Evolutionary conservation across 1,140 invertebrate genomes (phyloP).

Genomic region (Tetragnatha versicolor): DNA sequence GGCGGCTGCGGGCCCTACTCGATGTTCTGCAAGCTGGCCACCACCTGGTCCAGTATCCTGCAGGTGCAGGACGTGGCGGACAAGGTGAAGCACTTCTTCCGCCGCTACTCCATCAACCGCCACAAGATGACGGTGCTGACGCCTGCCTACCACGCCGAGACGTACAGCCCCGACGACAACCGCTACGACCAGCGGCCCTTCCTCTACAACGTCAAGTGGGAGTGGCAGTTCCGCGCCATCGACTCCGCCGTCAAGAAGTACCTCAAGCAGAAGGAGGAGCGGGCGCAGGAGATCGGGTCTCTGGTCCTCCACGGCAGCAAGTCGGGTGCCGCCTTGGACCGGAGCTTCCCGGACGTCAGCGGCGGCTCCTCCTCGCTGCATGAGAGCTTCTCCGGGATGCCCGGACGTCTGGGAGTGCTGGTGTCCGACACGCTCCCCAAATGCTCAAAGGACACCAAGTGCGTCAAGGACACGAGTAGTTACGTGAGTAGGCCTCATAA

Average conservation of each 20-base stretch:
- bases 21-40: constrained; percentile 92
- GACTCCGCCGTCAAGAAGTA: constrained; percentile 66
- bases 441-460: constrained; percentile 37
- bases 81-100: constrained; percentile 98
- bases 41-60: constrained; percentile 78
- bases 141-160: constrained; percentile 91
- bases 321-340: constrained; percentile 5
- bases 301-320: not conserved
- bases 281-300: not conserved
- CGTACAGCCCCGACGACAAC: constrained; percentile 97
- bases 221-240: constrained; percentile 94
- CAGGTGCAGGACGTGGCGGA: constrained; percentile 82
- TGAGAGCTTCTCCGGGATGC: constrained; percentile 21
- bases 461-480: too few relatives aligned
- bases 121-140: constrained; percentile 99
- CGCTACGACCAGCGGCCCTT: constrained; percentile 97
- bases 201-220: constrained; percentile 91
- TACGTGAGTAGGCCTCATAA: not conserved
- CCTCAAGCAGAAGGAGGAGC: not conserved
- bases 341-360: constrained; percentile 13
- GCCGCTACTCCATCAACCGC: constrained; percentile 93
- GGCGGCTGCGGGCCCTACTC: constrained; percentile 94
- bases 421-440: constrained; percentile 36
- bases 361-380: not conserved
- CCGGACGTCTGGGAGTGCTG: constrained; percentile 17